Evolutionary conservation across 2,888 invertebrate species (phyloP).

Genomic region (Panorpa germanica): DNA sequence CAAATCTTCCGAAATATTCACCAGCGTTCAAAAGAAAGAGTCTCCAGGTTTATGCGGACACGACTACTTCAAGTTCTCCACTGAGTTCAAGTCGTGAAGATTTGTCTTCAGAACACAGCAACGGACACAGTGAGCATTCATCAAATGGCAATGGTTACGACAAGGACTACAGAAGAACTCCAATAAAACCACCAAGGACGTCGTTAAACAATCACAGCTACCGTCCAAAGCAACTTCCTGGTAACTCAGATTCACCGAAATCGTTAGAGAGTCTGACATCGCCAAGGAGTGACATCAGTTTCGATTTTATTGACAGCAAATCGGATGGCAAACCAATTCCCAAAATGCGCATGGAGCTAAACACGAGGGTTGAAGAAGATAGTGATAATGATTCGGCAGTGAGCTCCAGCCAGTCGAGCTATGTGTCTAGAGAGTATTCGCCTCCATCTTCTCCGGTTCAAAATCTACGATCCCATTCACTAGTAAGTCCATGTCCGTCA

Average conservation of each 20-base stretch:
- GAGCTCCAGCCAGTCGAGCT: constrained; percentile 65
- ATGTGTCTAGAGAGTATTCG: constrained; percentile 55
- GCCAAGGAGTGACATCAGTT: constrained; percentile 10
- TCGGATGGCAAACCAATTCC: no score
- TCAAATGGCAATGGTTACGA: constrained; percentile 8
- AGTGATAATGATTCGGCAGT: constrained; percentile 80
- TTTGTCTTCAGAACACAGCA: constrained; percentile 10
- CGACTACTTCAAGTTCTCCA: constrained; percentile 21
- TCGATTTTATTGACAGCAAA: constrained; percentile 11
- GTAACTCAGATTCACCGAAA: constrained; percentile 9
- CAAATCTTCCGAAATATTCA: constrained; percentile 56
- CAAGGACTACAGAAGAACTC: constrained; percentile 5
- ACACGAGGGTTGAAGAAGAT: constrained; percentile 34
- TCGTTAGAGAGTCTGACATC: constrained; percentile 1
- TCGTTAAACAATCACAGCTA: constrained; percentile 20
- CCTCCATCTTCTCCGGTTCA: constrained; percentile 43
- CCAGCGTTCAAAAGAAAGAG: constrained; percentile 65
- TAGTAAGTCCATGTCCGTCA: constrained; percentile 19
- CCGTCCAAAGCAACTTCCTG: constrained; percentile 16
- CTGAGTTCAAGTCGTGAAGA: constrained; percentile 17
- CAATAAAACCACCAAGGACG: constrained; percentile 19
- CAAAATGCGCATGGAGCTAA: constrained; percentile 15
- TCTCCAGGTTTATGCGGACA: constrained; percentile 38
- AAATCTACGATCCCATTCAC: constrained; percentile 27
- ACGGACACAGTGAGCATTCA: background rate